Percentiles rank a stretch among this genome's conserved stretches.
These are phyloP conservation scores for Paralvinella palmiformis DNA, from an alignment of 1,140 invertebrate species.

Conservation along the genomic window DNA sequence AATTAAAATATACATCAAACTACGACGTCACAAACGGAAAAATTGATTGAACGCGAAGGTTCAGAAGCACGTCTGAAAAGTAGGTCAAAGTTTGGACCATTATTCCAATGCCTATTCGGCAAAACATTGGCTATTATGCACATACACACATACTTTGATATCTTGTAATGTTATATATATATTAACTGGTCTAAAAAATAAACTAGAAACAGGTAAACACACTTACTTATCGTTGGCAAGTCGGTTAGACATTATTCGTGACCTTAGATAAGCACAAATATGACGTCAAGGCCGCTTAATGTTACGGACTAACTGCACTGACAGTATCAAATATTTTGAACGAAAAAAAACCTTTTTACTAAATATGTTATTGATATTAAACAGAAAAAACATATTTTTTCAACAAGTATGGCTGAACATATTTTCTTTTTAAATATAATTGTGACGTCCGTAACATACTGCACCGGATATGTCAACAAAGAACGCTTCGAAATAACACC, in stretches of 20 bases:
- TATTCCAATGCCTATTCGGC: no score
- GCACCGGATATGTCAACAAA: not conserved
- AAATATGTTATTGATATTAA: not conserved
- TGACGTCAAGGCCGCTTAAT: conserved; percentile 10
- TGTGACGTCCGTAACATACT: not conserved
- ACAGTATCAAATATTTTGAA: no score
- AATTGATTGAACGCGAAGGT: no score
- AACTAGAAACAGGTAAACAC: not conserved
- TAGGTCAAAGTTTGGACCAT: no score
- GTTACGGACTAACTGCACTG: not conserved
- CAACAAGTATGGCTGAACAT: not conserved
- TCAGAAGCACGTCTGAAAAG: no score
- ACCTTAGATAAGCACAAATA: not conserved
- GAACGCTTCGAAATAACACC: no score
- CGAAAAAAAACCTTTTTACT: no score
- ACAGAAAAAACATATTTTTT: not conserved
- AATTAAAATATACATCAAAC: no score
- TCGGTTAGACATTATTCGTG: conserved; percentile 28
- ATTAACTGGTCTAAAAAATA: not conserved
- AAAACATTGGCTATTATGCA: no score
- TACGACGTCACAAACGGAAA: no score
- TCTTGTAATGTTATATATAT: not conserved
- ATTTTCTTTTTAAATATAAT: not conserved
- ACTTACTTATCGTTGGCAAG: conserved; percentile 32
- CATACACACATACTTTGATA: no score